Percentiles rank a stretch among this genome's conserved stretches.
Conservation (phyloP, 2,797 vertebrate species). For the Bucorvus abyssinicus region DNA sequence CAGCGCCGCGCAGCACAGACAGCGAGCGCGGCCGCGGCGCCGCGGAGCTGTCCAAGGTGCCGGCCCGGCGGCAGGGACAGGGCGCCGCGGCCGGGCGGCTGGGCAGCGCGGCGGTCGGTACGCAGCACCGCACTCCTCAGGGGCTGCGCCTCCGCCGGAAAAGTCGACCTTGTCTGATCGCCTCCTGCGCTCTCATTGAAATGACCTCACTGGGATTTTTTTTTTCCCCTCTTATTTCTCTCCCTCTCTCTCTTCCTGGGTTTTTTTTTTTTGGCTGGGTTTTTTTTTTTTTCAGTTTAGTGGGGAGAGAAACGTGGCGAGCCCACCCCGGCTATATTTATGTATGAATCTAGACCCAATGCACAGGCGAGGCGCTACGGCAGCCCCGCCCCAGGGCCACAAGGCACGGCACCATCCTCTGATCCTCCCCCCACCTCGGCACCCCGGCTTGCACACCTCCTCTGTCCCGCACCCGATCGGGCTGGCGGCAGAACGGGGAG, state of each 20-base stretch:
- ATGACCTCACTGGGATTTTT: constrained; percentile 67
- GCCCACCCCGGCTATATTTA: constrained; percentile 20
- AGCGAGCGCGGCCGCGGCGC: background rate
- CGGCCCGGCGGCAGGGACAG: background rate
- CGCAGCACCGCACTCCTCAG: constrained; percentile 51
- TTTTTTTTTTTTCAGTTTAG: no score
- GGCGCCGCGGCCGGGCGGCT: background rate
- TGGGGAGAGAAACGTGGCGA: background rate
- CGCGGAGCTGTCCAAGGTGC: constrained; percentile 75
- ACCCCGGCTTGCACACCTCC: background rate
- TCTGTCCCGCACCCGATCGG: background rate
- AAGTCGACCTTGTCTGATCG: constrained; percentile 70
- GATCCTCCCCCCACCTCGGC: background rate
- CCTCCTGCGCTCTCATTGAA: constrained; percentile 71
- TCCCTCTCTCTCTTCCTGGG: background rate
- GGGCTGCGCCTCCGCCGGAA: constrained; percentile 40
- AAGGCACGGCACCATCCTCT: background rate
- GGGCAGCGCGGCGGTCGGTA: background rate
- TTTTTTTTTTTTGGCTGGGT: background rate
- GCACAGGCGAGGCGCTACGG: background rate
- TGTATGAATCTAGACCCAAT: constrained; percentile 29
- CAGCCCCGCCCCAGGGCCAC: constrained; percentile 45
- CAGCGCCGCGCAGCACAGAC: background rate
- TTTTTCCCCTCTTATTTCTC: background rate
- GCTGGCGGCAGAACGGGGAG: background rate